These are phyloP conservation scores for Peromyscus attwateri DNA, from an alignment of 2,797 vertebrate genomes.

Conservation along the genomic window DNA sequence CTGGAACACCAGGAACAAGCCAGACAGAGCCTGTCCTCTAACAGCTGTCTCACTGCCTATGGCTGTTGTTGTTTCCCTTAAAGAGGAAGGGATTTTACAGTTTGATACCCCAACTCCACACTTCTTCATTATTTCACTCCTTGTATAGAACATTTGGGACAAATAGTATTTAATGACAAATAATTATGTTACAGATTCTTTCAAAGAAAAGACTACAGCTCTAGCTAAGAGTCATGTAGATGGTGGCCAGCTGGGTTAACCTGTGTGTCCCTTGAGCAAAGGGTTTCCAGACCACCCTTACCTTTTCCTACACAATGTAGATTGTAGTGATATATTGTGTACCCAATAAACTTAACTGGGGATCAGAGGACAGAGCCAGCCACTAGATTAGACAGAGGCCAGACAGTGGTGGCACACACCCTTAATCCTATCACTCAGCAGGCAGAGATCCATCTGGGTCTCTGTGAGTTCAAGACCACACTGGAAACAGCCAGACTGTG, in stretches of 20 bases:
- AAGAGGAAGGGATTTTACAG: slow-evolving; percentile 13
- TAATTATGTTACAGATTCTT: neutral
- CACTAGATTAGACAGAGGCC: no score
- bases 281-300: neutral
- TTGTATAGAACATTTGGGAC: slow-evolving; percentile 43
- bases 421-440: no score
- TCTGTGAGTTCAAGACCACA: no score
- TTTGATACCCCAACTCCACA: neutral
- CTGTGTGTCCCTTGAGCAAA: neutral
- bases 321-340: no score
- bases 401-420: no score
- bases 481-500: no score
- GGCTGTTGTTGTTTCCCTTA: neutral
- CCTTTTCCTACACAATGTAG: neutral
- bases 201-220: neutral
- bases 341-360: no score
- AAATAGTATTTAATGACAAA: slow-evolving; percentile 20
- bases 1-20: neutral
- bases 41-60: neutral
- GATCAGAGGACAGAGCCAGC: no score
- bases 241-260: neutral
- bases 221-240: neutral
- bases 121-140: slow-evolving; percentile 12
- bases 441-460: no score
- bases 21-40: neutral